A percentile compares a stretch with the other conserved stretches of the same genome.
Evolutionary conservation across 1,140 invertebrate species (phyloP).

Genomic region (Palaemon carinicauda): DNA sequence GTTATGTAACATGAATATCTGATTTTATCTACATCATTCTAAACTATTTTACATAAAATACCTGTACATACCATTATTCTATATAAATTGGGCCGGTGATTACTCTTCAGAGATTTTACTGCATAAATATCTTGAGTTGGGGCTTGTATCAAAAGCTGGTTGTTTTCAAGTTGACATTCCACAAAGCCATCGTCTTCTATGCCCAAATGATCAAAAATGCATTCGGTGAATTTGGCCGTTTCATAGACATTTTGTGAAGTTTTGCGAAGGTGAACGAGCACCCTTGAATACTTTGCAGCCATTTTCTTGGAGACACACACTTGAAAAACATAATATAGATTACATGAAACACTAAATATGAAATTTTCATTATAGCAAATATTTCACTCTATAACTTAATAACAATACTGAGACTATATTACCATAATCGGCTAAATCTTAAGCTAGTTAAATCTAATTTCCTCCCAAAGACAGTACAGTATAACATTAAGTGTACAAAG

Average conservation of each 20-base stretch:
- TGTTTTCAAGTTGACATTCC: constrained; percentile 1
- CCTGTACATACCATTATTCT: constrained; percentile 17
- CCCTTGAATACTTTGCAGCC: not conserved
- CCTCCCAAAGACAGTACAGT: too few species aligned
- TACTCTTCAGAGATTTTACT: not conserved
- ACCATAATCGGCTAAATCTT: too few species aligned
- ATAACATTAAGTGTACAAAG: too few species aligned
- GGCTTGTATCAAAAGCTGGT: not conserved
- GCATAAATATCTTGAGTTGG: not conserved
- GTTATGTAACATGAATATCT: not conserved
- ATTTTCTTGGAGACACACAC: too few species aligned
- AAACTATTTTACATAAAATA: not conserved
- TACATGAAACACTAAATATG: too few species aligned
- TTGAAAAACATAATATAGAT: too few species aligned
- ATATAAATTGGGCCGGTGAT: not conserved
- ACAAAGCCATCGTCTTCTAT: not conserved
- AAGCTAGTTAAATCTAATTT: too few species aligned
- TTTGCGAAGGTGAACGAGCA: constrained; percentile 16
- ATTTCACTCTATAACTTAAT: too few species aligned
- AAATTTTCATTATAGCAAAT: too few species aligned
- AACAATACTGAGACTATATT: too few species aligned
- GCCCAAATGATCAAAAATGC: constrained; percentile 19
- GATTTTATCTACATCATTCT: not conserved
- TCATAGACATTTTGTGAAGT: not conserved
- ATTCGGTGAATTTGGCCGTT: not conserved